Conservation (phyloP, 2,113 vertebrate genomes). For the Leucoraja erinaceus region DNA sequence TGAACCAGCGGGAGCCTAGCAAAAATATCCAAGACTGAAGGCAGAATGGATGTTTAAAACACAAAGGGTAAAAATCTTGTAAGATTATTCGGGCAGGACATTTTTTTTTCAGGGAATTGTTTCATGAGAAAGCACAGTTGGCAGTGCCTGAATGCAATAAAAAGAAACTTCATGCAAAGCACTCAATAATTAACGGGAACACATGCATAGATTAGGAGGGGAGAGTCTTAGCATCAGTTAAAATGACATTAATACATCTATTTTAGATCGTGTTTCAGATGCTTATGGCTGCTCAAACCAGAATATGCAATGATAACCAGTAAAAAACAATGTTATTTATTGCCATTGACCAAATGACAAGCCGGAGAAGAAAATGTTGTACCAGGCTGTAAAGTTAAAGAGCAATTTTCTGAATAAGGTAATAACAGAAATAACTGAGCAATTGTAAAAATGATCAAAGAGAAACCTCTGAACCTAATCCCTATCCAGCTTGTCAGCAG, state of each 20-base stretch:
- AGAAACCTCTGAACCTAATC: conserved; percentile 7
- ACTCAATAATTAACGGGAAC: background rate
- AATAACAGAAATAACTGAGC: background rate
- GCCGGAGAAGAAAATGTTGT: conserved; percentile 1
- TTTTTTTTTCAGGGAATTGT: background rate
- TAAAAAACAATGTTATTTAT: conserved; percentile 27
- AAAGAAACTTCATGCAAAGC: background rate
- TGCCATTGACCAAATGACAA: background rate
- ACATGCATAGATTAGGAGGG: background rate
- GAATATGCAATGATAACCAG: background rate
- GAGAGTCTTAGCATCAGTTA: background rate
- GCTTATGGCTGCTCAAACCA: conserved; percentile 12
- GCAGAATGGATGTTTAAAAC: no score
- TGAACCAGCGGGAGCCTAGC: background rate
- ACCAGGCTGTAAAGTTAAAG: conserved; percentile 31
- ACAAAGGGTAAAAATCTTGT: background rate
- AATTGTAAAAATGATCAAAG: conserved; percentile 14
- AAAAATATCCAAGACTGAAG: no score
- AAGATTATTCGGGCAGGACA: background rate
- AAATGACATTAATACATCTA: conserved; percentile 21
- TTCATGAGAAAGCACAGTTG: background rate
- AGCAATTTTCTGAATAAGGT: conserved; percentile 35
- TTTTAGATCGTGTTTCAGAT: conserved; percentile 31
- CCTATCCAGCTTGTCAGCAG: background rate
- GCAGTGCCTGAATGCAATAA: background rate